phyloP scores from a whole-genome alignment of 35 echinoderm and acorn worm genomes.

The Ptychodera flava region DNA sequence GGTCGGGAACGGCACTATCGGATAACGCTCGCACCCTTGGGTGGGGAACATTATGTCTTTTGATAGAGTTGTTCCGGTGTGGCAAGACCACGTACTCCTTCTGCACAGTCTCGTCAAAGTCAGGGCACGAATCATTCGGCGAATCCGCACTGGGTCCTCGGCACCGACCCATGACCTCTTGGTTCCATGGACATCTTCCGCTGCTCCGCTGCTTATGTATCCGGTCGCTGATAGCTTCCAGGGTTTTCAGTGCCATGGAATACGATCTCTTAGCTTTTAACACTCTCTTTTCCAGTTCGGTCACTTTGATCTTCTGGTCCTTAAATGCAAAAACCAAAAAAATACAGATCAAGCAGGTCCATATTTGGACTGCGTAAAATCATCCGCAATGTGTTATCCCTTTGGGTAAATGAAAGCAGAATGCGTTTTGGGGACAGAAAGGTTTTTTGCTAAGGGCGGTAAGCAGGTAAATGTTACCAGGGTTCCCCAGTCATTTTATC shows the following conservation, averaged over 20 bases:
- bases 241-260: conserved; percentile 60
- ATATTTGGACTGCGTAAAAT: not conserved
- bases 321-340: conserved; percentile 5
- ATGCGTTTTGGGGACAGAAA: not conserved
- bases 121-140: not conserved
- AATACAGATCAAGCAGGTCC: not conserved
- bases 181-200: no score
- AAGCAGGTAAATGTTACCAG: no score
- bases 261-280: conserved; percentile 54
- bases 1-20: not conserved
- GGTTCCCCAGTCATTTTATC: no score
- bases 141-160: not conserved
- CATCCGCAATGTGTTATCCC: not conserved
- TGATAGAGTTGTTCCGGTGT: not conserved
- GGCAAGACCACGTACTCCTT: not conserved
- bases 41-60: not conserved
- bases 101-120: not conserved
- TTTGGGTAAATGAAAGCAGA: not conserved
- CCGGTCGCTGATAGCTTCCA: conserved; percentile 81
- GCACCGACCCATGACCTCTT: not conserved
- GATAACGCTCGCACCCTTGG: not conserved
- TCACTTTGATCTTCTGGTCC: conserved; percentile 63
- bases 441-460: no score
- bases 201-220: conserved; percentile 70
- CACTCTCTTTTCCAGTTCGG: conserved; percentile 46